Base-by-base conservation (phyloP, 2,888 invertebrate genomes). In the Crepidodera aurea region DNA sequence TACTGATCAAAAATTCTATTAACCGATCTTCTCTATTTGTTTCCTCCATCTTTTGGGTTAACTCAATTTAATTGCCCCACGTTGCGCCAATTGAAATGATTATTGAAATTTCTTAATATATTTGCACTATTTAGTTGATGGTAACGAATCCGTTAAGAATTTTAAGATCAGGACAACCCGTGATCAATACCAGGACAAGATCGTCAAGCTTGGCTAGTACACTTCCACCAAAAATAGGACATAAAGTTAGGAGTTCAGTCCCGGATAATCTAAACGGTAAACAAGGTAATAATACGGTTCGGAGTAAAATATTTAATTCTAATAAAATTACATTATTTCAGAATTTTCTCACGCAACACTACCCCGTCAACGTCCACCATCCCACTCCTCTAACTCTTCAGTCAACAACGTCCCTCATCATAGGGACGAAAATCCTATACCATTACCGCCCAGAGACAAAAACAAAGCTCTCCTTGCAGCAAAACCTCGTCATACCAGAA, bases 381-480 rank as follows among this genome's bases (percentile, higher is more conserved):
- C 64, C n/a, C 58, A 44, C 19, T 48, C 51, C 19, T 16, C 68
- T 62, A 57, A 71, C 64, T 8, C 55, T 57, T 48, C 42, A 15
- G 2, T 62, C 58, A 25, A 68, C 67, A 56, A 54, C 55, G 55
- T 64, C 67, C 40, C 69, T 27, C 51, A 51, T 12, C 54, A 53
- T 13, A 69, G 60, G 54, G 81, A 81, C 10, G 80, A 81, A 37
- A 92, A 92, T 81, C 89, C 90, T 0, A 87, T 93, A 65, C 93
- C 93, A 0, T 79, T 94, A 65, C 93, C 93, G 0, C 92, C 93
- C 0, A 84, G 92, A 69, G 91, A 92, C 75, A 83, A 89, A 16
- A 86, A 86, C 18, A 87, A 88, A 75, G 83, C 84, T 0, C 81
- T 88, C n/a, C 83, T 87, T 63, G 84, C 87, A 7, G 84, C 83